phyloP scores from a whole-genome alignment of 2,113 vertebrate genomes.

The Gracilinanus agilis region DNA sequence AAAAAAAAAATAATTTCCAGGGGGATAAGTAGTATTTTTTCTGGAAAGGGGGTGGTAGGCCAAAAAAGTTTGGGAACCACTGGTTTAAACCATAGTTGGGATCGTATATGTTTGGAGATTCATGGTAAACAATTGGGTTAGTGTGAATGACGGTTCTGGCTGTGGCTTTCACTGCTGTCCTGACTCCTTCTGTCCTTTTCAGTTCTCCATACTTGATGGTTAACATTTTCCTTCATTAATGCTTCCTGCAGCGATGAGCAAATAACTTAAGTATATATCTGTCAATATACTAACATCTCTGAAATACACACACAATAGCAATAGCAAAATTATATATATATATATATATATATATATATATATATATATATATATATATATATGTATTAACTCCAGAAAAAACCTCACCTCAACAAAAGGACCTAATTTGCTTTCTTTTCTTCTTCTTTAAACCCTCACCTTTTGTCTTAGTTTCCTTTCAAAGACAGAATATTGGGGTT shows the following conservation, averaged over 20 bases:
- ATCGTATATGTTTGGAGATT: conserved; percentile 27
- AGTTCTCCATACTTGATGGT: not conserved
- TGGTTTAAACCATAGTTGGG: conserved; percentile 3
- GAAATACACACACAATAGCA: not conserved
- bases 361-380: too few relatives aligned
- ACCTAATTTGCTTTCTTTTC: not conserved
- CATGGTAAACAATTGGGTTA: conserved; percentile 20
- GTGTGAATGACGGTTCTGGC: not conserved
- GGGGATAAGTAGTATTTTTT: too few relatives aligned
- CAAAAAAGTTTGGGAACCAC: too few relatives aligned
- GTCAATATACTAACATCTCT: not conserved
- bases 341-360: too few relatives aligned
- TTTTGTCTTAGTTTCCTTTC: too few relatives aligned
- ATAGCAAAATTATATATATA: too few relatives aligned
- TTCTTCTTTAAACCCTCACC: too few relatives aligned
- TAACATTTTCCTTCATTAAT: not conserved
- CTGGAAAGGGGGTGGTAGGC: too few relatives aligned
- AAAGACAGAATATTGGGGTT: too few relatives aligned
- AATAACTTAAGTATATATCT: not conserved
- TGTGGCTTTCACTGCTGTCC: not conserved
- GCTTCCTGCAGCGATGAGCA: not conserved
- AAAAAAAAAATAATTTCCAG: too few relatives aligned
- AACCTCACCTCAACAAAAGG: not conserved
- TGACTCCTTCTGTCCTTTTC: not conserved
- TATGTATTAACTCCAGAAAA: not conserved